These are phyloP conservation scores for Heliconius nattereri DNA, from an alignment of 1,140 invertebrate genomes.

Conservation along the genomic window DNA sequence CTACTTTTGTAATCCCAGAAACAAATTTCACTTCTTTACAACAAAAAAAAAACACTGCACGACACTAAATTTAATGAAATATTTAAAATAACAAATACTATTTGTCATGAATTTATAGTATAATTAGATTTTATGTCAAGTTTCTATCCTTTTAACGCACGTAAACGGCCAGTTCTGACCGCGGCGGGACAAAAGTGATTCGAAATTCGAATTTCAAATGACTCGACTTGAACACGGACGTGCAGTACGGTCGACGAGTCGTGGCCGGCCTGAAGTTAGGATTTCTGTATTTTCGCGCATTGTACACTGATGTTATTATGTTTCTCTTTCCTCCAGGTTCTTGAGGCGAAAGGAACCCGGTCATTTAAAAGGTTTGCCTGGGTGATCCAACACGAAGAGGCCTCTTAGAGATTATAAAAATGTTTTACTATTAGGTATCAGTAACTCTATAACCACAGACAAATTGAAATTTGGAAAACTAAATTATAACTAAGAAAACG, in stretches of 20 bases:
- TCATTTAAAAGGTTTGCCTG: no score
- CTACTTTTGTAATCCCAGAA: constrained; percentile 26
- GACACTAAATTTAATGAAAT: constrained; percentile 21
- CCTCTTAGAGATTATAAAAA: no score
- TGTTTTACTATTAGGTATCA: no score
- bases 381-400: no score
- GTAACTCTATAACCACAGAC: no score
- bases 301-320: no score
- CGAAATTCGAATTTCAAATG: constrained; percentile 48
- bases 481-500: no score
- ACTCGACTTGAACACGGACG: constrained; percentile 26
- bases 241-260: not conserved
- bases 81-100: constrained; percentile 25
- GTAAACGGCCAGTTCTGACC: constrained; percentile 18
- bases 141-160: not conserved
- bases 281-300: no score
- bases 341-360: no score
- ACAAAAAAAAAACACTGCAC: constrained; percentile 21
- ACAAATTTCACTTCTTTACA: not conserved
- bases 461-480: no score
- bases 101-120: constrained; percentile 21
- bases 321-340: no score
- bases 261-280: no score
- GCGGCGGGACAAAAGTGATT: constrained; percentile 30
- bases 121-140: not conserved